Percentiles rank a stretch among this genome's conserved stretches.
Conservation (phyloP, 2,797 vertebrate genomes). For the Coluber constrictor region DNA sequence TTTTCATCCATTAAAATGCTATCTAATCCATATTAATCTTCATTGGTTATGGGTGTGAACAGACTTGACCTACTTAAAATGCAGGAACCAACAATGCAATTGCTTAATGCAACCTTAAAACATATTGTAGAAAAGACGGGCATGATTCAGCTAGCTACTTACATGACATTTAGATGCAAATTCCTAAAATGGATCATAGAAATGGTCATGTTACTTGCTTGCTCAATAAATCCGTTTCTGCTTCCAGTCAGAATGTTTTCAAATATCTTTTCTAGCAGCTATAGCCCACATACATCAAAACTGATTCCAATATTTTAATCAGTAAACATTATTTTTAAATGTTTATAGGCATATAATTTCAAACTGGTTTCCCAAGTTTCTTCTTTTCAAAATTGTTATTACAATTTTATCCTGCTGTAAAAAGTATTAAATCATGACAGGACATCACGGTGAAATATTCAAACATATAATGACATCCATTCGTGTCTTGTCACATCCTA, state of each 20-base stretch:
- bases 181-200: neutral
- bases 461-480: neutral
- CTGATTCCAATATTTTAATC: neutral
- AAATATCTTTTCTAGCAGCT: neutral
- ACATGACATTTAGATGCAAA: neutral
- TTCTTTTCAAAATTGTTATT: neutral
- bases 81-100: neutral
- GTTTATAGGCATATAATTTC: neutral
- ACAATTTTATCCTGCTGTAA: neutral
- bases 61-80: neutral
- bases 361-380: neutral
- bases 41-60: neutral
- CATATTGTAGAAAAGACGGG: neutral
- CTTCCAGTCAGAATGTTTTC: neutral
- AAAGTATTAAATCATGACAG: neutral
- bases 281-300: neutral
- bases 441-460: neutral
- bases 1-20: neutral
- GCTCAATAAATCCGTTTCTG: neutral
- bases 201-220: neutral
- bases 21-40: neutral
- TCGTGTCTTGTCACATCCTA: neutral
- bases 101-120: neutral
- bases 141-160: neutral
- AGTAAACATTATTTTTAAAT: neutral